Percentiles rank a stretch among this genome's conserved stretches.
These are phyloP conservation scores for Pelagia noctiluca DNA, from an alignment of 30 jellyfish, hydroid and myxozoan species.

Conservation along the genomic window DNA sequence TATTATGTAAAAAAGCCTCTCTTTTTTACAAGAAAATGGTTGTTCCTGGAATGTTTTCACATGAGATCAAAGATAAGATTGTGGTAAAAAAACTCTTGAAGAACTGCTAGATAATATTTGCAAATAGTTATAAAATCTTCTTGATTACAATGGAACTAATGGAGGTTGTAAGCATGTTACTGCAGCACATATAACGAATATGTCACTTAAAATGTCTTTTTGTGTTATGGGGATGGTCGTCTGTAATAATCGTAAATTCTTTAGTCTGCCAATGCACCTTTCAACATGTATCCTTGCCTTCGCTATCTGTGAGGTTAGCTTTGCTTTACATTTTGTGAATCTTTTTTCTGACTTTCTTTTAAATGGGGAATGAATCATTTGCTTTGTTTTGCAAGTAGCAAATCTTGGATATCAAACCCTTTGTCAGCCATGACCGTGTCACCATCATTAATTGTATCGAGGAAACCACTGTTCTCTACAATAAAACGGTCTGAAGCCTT, in stretches of 20 bases:
- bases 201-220: conserved; percentile 1
- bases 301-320: conserved; percentile 24
- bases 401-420: not conserved
- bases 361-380: conserved; percentile 28
- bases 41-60: conserved; percentile 36
- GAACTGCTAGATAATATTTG: conserved; percentile 2
- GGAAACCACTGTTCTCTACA: conserved; percentile 35
- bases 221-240: conserved; percentile 7
- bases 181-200: conserved; percentile 3
- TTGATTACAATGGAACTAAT: too few relatives aligned
- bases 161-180: conserved; percentile 6
- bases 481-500: conserved; percentile 48
- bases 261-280: conserved; percentile 31
- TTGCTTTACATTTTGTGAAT: not conserved
- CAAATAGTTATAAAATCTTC: not conserved
- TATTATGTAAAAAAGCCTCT: conserved; percentile 1
- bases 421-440: conserved; percentile 9
- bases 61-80: conserved; percentile 4
- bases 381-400: not conserved
- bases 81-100: conserved; percentile 2
- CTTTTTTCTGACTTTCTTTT: conserved; percentile 4
- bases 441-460: conserved; percentile 1
- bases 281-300: conserved; percentile 57
- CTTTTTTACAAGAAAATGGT: conserved; percentile 31
- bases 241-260: conserved; percentile 8